A percentile compares a stretch with the other conserved stretches of the same genome.
Evolutionary conservation across 2,888 invertebrate species (phyloP).

Genomic region (Oasisia sp.): DNA sequence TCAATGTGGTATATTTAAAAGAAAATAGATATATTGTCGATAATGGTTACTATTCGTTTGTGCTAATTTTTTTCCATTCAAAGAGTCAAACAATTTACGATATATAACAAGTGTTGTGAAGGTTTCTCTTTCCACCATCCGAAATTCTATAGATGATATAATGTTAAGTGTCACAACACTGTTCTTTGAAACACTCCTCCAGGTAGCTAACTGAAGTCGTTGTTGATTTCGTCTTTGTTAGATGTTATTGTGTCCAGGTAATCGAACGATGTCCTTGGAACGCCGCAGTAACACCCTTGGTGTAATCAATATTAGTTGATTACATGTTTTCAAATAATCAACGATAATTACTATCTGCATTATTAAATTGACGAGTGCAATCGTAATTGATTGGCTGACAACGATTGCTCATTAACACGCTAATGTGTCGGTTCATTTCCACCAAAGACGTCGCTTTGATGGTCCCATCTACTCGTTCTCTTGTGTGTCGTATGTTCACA

Average conservation of each 20-base stretch:
- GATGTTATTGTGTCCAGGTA: background rate
- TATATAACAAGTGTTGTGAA: no score
- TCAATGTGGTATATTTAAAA: no score
- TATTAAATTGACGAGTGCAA: background rate
- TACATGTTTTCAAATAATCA: slow-evolving; percentile 9
- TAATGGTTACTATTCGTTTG: no score
- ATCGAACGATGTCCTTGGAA: background rate
- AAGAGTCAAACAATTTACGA: no score
- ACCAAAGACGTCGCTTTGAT: background rate
- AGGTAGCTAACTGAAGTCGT: background rate
- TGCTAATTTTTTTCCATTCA: no score
- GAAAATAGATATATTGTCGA: no score
- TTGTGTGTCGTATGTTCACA: no score
- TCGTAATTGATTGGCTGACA: background rate
- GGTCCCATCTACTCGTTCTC: background rate
- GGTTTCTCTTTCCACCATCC: no score
- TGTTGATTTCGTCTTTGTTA: background rate
- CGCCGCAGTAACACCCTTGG: background rate
- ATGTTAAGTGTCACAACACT: no score
- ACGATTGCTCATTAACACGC: background rate
- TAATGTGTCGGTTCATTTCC: background rate
- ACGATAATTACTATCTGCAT: background rate
- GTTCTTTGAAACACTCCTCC: background rate
- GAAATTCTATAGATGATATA: no score
- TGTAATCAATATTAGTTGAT: background rate